Evolutionary conservation across 35 echinoderm and acorn worm genomes (phyloP).

Genomic region (Ophioderma brevispina): DNA sequence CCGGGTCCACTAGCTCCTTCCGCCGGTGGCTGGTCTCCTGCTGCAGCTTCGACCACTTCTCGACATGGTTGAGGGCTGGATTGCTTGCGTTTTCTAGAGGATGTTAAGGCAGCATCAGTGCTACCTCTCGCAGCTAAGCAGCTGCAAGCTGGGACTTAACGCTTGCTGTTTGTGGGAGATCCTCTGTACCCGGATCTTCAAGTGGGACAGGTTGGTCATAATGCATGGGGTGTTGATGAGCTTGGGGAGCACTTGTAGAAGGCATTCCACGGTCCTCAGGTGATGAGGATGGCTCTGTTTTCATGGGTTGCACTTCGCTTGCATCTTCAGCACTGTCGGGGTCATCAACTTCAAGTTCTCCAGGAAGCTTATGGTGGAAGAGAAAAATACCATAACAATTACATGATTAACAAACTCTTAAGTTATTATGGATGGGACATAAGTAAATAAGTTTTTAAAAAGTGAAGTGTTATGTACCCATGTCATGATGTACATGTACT

Average conservation of each 20-base stretch:
- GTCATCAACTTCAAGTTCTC: background rate
- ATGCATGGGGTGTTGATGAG: constrained; percentile 1
- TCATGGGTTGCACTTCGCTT: background rate
- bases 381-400: no score
- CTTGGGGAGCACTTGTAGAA: background rate
- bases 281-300: background rate
- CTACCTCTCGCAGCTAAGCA: background rate
- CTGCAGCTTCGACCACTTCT: constrained; percentile 11
- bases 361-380: no score
- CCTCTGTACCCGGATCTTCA: background rate
- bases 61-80: constrained; percentile 56
- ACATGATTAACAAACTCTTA: no score
- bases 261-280: background rate
- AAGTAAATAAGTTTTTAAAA: no score
- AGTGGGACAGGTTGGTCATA: background rate
- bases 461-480: no score
- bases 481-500: no score
- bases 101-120: background rate
- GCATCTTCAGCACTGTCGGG: background rate
- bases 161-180: background rate
- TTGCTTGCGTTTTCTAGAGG: constrained; percentile 53
- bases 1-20: background rate
- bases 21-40: background rate
- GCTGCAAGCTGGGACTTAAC: background rate
- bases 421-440: no score